Percentiles rank a stretch among this genome's conserved stretches.
These are phyloP conservation scores for Pangasius djambal DNA, from an alignment of 2,797 vertebrate genomes.

Conservation along the genomic window DNA sequence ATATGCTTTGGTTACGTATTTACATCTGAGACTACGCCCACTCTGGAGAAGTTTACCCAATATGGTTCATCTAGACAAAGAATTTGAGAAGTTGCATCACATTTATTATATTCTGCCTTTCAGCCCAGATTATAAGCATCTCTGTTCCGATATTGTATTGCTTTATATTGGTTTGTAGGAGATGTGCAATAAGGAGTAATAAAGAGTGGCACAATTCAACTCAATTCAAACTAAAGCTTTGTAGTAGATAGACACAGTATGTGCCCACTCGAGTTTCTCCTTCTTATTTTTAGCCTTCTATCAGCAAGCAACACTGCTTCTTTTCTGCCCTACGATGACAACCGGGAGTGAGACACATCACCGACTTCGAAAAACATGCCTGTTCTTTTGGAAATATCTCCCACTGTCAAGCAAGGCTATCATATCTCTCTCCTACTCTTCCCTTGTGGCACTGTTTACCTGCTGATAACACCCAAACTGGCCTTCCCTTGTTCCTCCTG, in stretches of 20 bases:
- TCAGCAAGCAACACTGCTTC: slow-evolving; percentile 27
- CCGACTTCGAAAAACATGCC: slow-evolving; percentile 43
- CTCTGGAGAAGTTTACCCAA: background rate
- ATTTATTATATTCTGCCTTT: slow-evolving; percentile 13
- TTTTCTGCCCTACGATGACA: slow-evolving; percentile 44
- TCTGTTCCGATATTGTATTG: background rate
- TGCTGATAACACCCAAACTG: slow-evolving; percentile 58
- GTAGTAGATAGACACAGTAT: slow-evolving; percentile 19
- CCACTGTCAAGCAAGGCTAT: slow-evolving; percentile 33
- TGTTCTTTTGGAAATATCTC: slow-evolving; percentile 38
- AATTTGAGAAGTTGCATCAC: slow-evolving; percentile 16
- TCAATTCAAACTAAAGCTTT: slow-evolving; percentile 5
- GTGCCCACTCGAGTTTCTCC: slow-evolving; percentile 14
- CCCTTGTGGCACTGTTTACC: slow-evolving; percentile 10
- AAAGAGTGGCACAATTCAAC: slow-evolving; percentile 22
- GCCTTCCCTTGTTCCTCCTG: slow-evolving; percentile 55
- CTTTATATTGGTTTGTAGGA: too few relatives aligned
- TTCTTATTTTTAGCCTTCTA: slow-evolving; percentile 46
- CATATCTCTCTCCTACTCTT: slow-evolving; percentile 33
- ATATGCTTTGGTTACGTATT: background rate
- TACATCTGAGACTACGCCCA: background rate
- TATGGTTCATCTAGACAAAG: background rate
- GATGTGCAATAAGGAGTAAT: slow-evolving; percentile 27
- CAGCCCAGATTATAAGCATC: background rate
- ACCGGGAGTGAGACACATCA: slow-evolving; percentile 31